Evolutionary conservation across 2,888 invertebrate genomes (phyloP).

Genomic region (Drosophila buzzatii): DNA sequence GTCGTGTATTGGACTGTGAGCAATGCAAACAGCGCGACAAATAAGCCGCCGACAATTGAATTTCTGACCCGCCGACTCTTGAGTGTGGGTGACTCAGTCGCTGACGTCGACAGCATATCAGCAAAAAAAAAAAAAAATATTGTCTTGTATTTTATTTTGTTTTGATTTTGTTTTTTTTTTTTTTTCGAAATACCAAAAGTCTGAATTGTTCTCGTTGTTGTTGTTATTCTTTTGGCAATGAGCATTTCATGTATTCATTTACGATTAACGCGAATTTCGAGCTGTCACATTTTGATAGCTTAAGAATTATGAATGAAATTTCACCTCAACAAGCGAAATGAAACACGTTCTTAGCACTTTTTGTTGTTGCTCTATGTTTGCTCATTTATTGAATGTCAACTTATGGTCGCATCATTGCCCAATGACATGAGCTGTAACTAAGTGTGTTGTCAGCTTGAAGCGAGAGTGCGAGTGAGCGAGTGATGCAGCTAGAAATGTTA

Average conservation of each 20-base stretch:
- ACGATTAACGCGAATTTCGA: conserved; percentile 33
- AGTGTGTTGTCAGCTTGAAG: neutral
- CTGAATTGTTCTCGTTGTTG: conserved; percentile 24
- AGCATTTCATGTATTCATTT: conserved; percentile 37
- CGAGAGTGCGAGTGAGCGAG: neutral
- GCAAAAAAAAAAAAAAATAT: neutral
- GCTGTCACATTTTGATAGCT: conserved; percentile 33
- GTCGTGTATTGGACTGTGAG: conserved; percentile 20
- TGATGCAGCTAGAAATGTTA: conserved; percentile 8
- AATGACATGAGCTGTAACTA: conserved; percentile 38
- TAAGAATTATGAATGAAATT: conserved; percentile 61
- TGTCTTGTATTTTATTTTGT: conserved; percentile 9
- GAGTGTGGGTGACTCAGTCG: conserved; percentile 48
- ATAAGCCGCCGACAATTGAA: conserved; percentile 49
- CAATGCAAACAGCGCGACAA: conserved; percentile 29
- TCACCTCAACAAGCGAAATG: conserved; percentile 33
- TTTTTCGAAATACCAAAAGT: conserved; percentile 18
- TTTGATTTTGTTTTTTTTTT: neutral
- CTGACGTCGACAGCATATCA: conserved; percentile 26
- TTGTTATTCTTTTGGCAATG: conserved; percentile 37
- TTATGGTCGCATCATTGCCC: conserved; percentile 26
- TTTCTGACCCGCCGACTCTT: conserved; percentile 31
- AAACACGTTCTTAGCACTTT: conserved; percentile 45
- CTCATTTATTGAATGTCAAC: conserved; percentile 41
- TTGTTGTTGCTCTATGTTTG: conserved; percentile 5